phyloP scores from a whole-genome alignment of 1,140 invertebrate genomes.

The Diplogasteroides magnus region DNA sequence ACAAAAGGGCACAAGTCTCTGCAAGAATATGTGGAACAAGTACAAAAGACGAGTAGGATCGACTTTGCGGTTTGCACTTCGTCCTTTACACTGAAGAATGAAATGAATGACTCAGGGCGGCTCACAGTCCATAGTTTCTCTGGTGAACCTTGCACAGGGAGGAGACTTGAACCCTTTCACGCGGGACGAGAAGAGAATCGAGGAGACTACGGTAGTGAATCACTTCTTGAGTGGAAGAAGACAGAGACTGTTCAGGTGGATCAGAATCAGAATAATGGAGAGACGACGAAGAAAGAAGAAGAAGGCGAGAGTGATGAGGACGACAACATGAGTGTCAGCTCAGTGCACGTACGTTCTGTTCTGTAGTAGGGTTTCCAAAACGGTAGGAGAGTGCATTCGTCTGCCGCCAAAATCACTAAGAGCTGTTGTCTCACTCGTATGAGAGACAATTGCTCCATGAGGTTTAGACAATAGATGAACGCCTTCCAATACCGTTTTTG shows the following conservation, averaged over 20 bases:
- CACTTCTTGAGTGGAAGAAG: too few species aligned
- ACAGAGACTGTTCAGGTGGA: not conserved
- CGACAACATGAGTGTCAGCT: slow-evolving; percentile 26
- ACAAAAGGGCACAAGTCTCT: slow-evolving; percentile 41
- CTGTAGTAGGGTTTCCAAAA: too few species aligned
- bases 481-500: too few species aligned
- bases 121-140: slow-evolving; percentile 47
- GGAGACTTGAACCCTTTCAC: slow-evolving; percentile 10
- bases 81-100: not conserved
- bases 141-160: slow-evolving; percentile 28
- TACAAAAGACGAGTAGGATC: slow-evolving; percentile 37
- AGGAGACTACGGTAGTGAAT: too few species aligned
- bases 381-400: too few species aligned
- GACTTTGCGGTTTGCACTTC: slow-evolving; percentile 24
- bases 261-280: not conserved
- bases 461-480: too few species aligned
- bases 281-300: not conserved
- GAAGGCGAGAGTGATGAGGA: slow-evolving; percentile 6
- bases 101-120: slow-evolving; percentile 33
- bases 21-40: slow-evolving; percentile 48
- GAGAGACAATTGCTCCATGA: too few species aligned
- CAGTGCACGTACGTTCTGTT: slow-evolving; percentile 10
- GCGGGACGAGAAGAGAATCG: slow-evolving; percentile 1
- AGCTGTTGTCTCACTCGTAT: too few species aligned
- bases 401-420: too few species aligned